Base-by-base conservation (phyloP, 2,888 invertebrate species). In the Athetis lepigone region DNA sequence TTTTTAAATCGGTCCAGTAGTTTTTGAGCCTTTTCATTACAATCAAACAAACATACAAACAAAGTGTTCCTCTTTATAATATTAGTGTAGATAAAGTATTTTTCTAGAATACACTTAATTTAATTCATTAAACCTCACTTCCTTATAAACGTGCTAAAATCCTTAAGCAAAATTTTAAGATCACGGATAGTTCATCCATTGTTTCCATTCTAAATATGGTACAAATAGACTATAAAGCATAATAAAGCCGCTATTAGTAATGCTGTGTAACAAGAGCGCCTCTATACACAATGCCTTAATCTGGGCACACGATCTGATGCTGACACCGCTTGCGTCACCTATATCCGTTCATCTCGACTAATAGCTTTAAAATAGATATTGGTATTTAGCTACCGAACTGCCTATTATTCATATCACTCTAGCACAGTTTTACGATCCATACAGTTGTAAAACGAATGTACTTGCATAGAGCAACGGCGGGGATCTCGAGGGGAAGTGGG, bases 281-380 rank as follows among this genome's bases (percentile, higher is more conserved):
- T 43, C 58, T 43, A 40, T 58, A 71, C 45, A 70, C 70, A 71
- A 70, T 70, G 71, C 59, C 50, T 57, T 51, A 46, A 60, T 70
- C 70, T 66, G 37, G 39, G 27, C 72, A 37, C 54, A 33, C 37
- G 45, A 66, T 70, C 59, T 27, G 25, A 59, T 71, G 45, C 50
- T 54, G 67, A 72, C 60, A 66, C 25, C 46, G 50, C 46, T 71
- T 71, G 54, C 70, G 50, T 70, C 70, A 72, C 43, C 70, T 55
- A 68, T 68, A 56, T 70, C 63, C 29, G 56, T 13, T 68, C 50
- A 50, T 71, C 36, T 51, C 47, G 37, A 63, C 51, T 52, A 39
- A 62, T 58, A 33, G 42, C 54, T 65, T 50, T 58, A 33, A 46
- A 69, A 47, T 68, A 27, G 29, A 63, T 45, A n/a, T 18, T 19